Evolutionary conservation across 2,888 invertebrate genomes (phyloP).

Genomic region (Pachymerium ferrugineum): DNA sequence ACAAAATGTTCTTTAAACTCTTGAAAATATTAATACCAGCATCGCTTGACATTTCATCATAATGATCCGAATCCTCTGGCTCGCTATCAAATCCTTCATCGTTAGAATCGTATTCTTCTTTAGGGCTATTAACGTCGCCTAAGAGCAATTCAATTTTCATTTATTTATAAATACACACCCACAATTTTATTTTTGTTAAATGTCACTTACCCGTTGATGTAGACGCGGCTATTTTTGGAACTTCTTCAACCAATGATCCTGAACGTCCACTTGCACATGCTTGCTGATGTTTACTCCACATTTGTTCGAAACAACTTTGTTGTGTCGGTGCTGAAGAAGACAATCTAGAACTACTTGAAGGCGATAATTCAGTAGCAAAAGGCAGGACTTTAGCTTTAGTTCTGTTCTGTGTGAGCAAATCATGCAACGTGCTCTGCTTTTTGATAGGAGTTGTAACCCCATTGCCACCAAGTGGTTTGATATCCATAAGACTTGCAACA

Average conservation of each 20-base stretch:
- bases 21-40: slow-evolving; percentile 53
- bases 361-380: neutral
- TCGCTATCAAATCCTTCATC: slow-evolving; percentile 65
- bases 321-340: slow-evolving; percentile 31
- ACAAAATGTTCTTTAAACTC: neutral
- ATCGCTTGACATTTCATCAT: slow-evolving; percentile 75
- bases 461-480: neutral
- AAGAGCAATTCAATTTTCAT: no score
- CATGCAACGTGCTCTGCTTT: slow-evolving; percentile 29
- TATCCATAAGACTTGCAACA: neutral
- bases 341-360: neutral
- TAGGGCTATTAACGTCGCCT: neutral
- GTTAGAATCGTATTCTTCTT: slow-evolving; percentile 54
- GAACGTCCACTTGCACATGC: neutral
- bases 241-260: neutral
- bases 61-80: slow-evolving; percentile 72
- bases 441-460: neutral
- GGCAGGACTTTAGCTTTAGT: slow-evolving; percentile 27
- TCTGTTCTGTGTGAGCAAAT: slow-evolving; percentile 28
- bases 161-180: neutral
- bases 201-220: neutral
- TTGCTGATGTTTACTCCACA: neutral
- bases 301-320: slow-evolving; percentile 14
- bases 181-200: neutral
- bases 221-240: neutral